These are phyloP conservation scores for Acromyrmex echinatior DNA, from an alignment of 1,140 invertebrate genomes.

Conservation along the genomic window DNA sequence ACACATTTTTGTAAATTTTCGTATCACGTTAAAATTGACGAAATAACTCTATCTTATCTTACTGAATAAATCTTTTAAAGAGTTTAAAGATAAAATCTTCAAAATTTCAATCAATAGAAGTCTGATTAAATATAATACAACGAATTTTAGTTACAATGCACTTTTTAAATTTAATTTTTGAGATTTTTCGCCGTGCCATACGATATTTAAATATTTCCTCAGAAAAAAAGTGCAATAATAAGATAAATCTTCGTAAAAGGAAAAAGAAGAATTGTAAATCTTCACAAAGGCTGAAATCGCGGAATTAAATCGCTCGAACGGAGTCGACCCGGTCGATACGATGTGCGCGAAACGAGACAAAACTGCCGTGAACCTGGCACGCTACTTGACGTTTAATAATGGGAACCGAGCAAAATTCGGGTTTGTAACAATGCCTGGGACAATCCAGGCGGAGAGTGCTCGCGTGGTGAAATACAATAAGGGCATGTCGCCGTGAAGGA, in stretches of 20 bases:
- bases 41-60: too few species aligned
- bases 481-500: constrained; percentile 39
- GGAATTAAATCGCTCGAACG: background rate
- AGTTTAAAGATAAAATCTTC: background rate
- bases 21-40: too few species aligned
- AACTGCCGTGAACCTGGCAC: background rate
- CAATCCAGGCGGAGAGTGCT: constrained; percentile 40
- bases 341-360: constrained; percentile 28
- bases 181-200: background rate
- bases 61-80: background rate
- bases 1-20: too few species aligned
- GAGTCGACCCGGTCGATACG: background rate
- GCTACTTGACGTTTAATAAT: constrained; percentile 49
- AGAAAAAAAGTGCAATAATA: background rate
- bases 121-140: background rate
- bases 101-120: background rate
- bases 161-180: background rate
- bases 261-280: background rate
- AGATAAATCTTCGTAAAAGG: background rate
- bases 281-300: background rate
- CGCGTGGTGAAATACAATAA: constrained; percentile 64
- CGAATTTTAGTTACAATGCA: background rate
- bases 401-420: constrained; percentile 37
- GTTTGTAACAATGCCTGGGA: constrained; percentile 35
- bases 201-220: background rate